Conservation (phyloP, 2,797 vertebrate species). For the Euphonia xanthogaster region DNA sequence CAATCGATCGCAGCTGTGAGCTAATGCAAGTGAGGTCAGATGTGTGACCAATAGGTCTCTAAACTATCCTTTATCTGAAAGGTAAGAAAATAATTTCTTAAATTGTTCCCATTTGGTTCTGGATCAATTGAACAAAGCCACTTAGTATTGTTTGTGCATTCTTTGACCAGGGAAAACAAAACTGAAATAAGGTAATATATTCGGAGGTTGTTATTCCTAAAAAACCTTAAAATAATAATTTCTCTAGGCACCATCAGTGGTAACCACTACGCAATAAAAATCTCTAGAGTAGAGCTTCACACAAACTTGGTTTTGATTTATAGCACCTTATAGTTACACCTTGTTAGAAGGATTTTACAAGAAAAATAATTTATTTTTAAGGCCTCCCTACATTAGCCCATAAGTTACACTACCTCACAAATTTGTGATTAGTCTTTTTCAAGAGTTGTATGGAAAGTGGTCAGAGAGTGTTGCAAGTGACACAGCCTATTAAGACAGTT, state of each 20-base stretch:
- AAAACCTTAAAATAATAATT: neutral
- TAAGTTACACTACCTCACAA: neutral
- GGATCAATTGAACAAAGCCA: conserved; percentile 5
- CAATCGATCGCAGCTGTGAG: neutral
- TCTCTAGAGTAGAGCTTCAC: neutral
- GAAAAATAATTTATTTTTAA: conserved; percentile 3
- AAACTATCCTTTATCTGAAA: conserved; percentile 24
- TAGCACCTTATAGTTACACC: neutral
- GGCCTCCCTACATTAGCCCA: neutral
- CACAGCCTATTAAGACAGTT: neutral
- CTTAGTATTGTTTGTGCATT: neutral
- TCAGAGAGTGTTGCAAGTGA: neutral
- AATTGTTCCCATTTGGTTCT: neutral
- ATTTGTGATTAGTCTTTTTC: neutral
- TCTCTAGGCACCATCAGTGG: neutral
- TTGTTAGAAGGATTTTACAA: neutral
- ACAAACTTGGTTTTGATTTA: neutral
- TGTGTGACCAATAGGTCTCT: neutral
- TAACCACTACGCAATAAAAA: neutral
- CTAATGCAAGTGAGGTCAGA: neutral
- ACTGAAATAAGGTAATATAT: neutral
- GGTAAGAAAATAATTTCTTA: neutral
- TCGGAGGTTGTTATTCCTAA: neutral
- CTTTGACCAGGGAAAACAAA: neutral
- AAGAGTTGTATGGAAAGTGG: neutral